Percentiles rank a stretch among this genome's conserved stretches.
phyloP scores from a whole-genome alignment of 1,140 invertebrate species.

The Triops cancriformis region DNA sequence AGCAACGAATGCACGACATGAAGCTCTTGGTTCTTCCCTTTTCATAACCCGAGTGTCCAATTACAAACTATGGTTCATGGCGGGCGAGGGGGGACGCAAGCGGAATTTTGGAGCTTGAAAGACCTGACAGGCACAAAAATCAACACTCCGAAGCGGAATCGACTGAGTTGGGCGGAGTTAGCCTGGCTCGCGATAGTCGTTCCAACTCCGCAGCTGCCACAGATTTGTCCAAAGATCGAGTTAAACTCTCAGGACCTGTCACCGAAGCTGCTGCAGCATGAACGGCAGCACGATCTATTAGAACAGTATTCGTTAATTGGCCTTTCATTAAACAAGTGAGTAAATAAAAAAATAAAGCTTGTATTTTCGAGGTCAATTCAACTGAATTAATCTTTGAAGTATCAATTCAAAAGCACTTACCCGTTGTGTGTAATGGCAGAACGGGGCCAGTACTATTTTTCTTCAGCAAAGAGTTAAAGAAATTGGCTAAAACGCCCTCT shows the following conservation, averaged over 20 bases:
- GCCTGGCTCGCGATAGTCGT: background rate
- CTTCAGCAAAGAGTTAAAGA: constrained; percentile 93
- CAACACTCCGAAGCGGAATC: background rate
- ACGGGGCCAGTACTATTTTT: constrained; percentile 61
- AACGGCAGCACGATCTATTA: background rate
- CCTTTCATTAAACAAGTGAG: background rate
- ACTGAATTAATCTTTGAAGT: too few species aligned
- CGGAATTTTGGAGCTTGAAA: background rate
- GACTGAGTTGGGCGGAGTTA: background rate
- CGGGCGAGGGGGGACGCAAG: background rate
- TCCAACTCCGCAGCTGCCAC: background rate
- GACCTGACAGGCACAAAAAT: background rate
- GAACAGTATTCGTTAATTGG: background rate
- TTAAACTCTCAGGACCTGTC: background rate
- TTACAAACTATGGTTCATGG: background rate
- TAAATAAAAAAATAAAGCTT: background rate
- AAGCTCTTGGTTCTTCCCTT: background rate
- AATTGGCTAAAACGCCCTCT: constrained; percentile 92
- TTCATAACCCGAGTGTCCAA: background rate
- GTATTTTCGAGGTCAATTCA: background rate
- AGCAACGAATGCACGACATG: background rate
- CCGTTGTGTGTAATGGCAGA: constrained; percentile 34
- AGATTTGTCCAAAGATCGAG: background rate
- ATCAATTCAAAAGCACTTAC: constrained; percentile 26
- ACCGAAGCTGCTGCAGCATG: background rate